Conservation (phyloP, 1,140 invertebrate species). For the Popillia japonica region DNA sequence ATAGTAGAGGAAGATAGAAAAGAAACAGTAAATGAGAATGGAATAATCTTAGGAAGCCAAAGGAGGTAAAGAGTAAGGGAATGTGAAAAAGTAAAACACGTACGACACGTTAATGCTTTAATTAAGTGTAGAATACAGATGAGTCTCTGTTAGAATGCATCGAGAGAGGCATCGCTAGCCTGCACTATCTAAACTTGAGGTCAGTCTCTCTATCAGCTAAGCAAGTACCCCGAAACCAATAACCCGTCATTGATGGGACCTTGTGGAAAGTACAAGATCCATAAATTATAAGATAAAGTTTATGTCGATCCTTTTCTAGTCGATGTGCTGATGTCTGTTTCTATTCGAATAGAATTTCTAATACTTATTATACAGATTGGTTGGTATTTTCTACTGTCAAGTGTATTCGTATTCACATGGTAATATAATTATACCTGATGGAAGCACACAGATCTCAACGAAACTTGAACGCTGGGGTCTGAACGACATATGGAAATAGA, state of each 20-base stretch:
- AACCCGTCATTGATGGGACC: not conserved
- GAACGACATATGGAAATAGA: no score
- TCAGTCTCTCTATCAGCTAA: not conserved
- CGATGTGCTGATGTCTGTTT: not conserved
- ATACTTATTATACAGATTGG: no score
- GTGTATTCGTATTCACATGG: no score
- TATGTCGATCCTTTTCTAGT: not conserved
- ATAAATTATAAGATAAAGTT: slow-evolving; percentile 36
- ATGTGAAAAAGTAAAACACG: slow-evolving; percentile 30
- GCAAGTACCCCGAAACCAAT: not conserved
- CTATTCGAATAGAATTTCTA: no score
- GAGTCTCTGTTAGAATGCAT: slow-evolving; percentile 12
- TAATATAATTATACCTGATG: no score
- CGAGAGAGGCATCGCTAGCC: not conserved
- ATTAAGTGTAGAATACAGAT: slow-evolving; percentile 29
- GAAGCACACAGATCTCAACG: no score
- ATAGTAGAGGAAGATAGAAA: not conserved
- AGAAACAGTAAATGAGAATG: not conserved
- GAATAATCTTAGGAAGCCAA: not conserved
- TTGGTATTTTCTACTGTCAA: no score
- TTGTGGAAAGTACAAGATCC: slow-evolving; percentile 23
- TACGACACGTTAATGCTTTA: slow-evolving; percentile 27
- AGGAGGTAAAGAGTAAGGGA: not conserved
- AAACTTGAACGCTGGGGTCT: no score
- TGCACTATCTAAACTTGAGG: slow-evolving; percentile 20